A percentile compares a stretch with the other conserved stretches of the same genome.
phyloP scores from a whole-genome alignment of 2,113 vertebrate genomes.

The Tychaedon coryphoeus region DNA sequence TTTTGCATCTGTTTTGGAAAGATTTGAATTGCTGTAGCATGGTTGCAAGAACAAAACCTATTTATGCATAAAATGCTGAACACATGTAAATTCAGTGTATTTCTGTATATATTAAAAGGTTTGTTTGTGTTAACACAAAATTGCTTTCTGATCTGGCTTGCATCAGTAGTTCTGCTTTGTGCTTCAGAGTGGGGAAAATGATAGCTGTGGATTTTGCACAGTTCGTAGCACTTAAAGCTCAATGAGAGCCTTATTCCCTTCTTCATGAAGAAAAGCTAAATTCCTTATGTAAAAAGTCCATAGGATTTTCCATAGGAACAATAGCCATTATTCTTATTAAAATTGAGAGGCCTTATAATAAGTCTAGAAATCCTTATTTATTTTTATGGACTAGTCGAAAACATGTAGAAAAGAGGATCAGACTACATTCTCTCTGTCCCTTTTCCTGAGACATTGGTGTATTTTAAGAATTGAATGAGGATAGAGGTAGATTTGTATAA shows the following conservation, averaged over 20 bases:
- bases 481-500: neutral
- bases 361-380: neutral
- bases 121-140: neutral
- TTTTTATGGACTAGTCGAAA: neutral
- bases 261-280: neutral
- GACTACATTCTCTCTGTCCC: neutral
- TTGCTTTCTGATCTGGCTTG: slow-evolving; percentile 30
- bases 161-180: neutral
- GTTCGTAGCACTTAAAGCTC: neutral
- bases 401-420: neutral
- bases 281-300: neutral
- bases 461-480: neutral
- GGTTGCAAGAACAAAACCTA: neutral
- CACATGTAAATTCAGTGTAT: neutral
- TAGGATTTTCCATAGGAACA: neutral
- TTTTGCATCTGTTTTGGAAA: neutral
- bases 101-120: neutral
- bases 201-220: neutral
- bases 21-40: neutral
- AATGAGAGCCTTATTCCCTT: neutral
- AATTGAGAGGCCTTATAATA: neutral
- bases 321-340: neutral
- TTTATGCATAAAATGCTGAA: slow-evolving; percentile 3
- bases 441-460: neutral
- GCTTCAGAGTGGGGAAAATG: neutral